Evolutionary conservation across 37 sponge, comb jelly and placozoan species (phyloP).

Genomic region (Diacarnus erythraeanus): DNA sequence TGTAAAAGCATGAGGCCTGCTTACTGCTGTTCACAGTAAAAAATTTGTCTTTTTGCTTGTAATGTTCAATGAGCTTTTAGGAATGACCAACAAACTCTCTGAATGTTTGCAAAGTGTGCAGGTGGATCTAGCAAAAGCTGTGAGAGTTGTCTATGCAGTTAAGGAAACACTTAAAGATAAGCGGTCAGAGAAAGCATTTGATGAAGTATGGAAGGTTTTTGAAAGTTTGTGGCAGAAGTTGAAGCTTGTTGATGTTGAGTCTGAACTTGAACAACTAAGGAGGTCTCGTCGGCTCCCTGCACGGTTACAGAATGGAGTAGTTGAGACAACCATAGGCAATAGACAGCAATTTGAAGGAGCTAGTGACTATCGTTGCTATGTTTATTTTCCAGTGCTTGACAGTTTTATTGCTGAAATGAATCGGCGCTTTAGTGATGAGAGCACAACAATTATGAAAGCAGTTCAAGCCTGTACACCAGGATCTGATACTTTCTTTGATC

Average conservation of each 20-base stretch:
- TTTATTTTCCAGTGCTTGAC: conserved; percentile 17
- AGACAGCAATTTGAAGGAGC: background rate
- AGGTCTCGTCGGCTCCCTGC: conserved; percentile 17
- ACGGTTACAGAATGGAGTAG: conserved; percentile 23
- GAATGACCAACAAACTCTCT: conserved; percentile 14
- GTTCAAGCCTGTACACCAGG: conserved; percentile 16
- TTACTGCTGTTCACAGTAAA: conserved; percentile 3
- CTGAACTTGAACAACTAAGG: conserved; percentile 8
- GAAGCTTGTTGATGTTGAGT: conserved; percentile 2
- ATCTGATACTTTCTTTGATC: too few relatives aligned
- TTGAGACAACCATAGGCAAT: conserved; percentile 27
- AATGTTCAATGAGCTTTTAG: conserved; percentile 18
- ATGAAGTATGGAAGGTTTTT: conserved; percentile 15
- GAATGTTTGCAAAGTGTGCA: conserved; percentile 27
- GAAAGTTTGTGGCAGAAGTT: conserved; percentile 5
- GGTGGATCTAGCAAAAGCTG: conserved; percentile 33
- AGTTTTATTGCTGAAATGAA: conserved; percentile 9
- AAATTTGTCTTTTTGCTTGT: conserved; percentile 27
- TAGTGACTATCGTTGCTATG: conserved; percentile 8
- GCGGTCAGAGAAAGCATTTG: conserved; percentile 13
- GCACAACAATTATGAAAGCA: conserved; percentile 16
- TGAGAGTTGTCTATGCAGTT: conserved; percentile 13
- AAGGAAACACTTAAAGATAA: conserved; percentile 16
- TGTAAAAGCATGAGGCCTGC: conserved; percentile 31
- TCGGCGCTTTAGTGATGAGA: conserved; percentile 7